phyloP scores from a whole-genome alignment of 2,888 invertebrate species.

The Escarpia spicata region DNA sequence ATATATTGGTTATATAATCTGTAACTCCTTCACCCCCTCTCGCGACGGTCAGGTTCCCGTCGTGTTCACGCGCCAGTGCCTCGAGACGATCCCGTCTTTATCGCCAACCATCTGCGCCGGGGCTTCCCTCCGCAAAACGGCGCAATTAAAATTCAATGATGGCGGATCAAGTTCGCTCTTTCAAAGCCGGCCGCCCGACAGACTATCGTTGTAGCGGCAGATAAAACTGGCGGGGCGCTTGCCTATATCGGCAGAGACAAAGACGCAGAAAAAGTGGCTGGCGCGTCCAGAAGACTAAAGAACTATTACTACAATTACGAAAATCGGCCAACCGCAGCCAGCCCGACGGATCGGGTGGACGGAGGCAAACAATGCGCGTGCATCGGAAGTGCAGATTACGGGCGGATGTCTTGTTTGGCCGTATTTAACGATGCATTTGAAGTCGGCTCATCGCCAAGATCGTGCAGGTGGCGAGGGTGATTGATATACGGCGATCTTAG shows the following conservation, averaged over 20 bases:
- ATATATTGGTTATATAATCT: too few species aligned
- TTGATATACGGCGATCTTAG: neutral
- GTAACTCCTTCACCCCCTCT: too few species aligned
- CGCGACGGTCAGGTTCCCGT: too few species aligned
- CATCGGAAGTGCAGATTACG: neutral
- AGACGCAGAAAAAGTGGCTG: neutral
- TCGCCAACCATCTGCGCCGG: neutral
- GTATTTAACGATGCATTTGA: neutral
- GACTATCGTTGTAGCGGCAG: neutral
- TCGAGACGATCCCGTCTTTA: neutral
- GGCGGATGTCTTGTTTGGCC: neutral
- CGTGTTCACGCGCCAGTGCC: neutral
- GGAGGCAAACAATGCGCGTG: neutral
- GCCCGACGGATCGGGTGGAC: neutral
- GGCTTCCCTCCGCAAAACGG: neutral
- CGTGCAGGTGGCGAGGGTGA: neutral
- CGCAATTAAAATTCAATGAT: constrained; percentile 16
- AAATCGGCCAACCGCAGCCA: neutral
- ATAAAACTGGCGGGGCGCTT: neutral
- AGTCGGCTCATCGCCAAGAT: neutral
- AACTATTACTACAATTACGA: neutral
- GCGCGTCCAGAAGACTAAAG: neutral
- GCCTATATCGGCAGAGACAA: neutral
- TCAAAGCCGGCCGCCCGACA: neutral
- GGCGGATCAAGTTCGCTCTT: neutral